phyloP scores from a whole-genome alignment of 2,888 invertebrate genomes.

The Andrena bucephala region DNA sequence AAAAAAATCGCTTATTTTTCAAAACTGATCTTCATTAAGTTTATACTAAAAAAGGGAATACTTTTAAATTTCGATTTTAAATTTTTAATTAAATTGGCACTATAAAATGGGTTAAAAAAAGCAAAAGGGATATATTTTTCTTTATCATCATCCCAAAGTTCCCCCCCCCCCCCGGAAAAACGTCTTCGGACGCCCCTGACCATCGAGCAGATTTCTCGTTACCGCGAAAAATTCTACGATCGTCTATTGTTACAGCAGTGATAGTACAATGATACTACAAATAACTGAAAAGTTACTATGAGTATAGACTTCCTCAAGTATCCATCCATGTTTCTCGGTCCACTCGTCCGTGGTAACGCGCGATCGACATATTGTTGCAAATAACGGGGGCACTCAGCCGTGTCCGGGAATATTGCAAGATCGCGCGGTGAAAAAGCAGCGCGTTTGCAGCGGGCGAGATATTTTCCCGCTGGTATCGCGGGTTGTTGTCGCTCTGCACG shows the following conservation, averaged over 20 bases:
- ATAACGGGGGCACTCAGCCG: slow-evolving; percentile 30
- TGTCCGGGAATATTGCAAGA: slow-evolving; percentile 15
- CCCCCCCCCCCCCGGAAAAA: too few relatives aligned
- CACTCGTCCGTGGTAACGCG: slow-evolving; percentile 5
- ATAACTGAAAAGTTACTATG: background rate
- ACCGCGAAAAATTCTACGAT: background rate
- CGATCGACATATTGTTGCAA: slow-evolving; percentile 36
- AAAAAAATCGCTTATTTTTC: too few relatives aligned
- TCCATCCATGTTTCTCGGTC: background rate
- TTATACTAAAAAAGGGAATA: too few relatives aligned
- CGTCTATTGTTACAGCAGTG: background rate
- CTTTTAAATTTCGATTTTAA: too few relatives aligned
- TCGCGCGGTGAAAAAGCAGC: slow-evolving; percentile 22
- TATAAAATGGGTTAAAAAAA: too few relatives aligned
- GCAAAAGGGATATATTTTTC: too few relatives aligned
- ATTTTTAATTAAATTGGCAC: too few relatives aligned
- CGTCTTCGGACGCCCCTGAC: too few relatives aligned
- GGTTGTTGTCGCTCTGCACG: slow-evolving; percentile 38
- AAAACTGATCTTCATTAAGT: too few relatives aligned
- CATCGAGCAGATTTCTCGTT: background rate
- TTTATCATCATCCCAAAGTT: too few relatives aligned
- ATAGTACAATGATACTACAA: background rate
- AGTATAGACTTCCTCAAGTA: background rate
- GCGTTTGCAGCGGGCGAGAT: slow-evolving; percentile 16
- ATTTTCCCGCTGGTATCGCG: slow-evolving; percentile 40